Conservation (phyloP, 2,888 invertebrate genomes). For the Gandaritis pyraliata region DNA sequence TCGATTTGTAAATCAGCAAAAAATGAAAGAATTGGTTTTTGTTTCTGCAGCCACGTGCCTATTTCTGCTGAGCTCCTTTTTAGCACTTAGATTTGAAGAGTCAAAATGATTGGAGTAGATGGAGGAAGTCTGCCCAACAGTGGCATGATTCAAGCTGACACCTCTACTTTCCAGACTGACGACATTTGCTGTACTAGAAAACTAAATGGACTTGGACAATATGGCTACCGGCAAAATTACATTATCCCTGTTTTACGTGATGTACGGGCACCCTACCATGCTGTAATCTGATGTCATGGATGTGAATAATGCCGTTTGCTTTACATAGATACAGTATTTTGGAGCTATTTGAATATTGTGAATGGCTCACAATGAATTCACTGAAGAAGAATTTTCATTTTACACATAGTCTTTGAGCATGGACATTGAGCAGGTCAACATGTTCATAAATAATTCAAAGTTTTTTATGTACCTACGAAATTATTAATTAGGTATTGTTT, state of each 20-base stretch:
- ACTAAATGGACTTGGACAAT: not conserved
- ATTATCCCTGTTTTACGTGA: constrained; percentile 1
- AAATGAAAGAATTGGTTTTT: not conserved
- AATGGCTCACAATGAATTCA: constrained; percentile 8
- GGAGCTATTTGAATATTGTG: constrained; percentile 23
- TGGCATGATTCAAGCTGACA: not conserved
- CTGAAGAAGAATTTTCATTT: constrained; percentile 1
- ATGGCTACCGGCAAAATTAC: not conserved
- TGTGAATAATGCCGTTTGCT: constrained; percentile 42
- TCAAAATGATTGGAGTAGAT: not conserved
- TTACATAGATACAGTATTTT: constrained; percentile 30
- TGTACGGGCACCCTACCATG: constrained; percentile 16
- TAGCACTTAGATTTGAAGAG: not conserved
- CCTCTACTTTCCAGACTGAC: not conserved
- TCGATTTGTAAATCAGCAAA: not conserved
- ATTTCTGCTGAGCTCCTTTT: too few species aligned
- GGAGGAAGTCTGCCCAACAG: not conserved
- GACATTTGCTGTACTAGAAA: not conserved
- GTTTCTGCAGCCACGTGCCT: not conserved
- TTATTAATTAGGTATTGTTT: not conserved
- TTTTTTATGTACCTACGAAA: not conserved
- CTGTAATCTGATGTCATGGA: constrained; percentile 51
- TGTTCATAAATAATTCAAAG: not conserved
- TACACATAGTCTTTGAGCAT: not conserved
- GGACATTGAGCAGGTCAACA: not conserved